phyloP scores from a whole-genome alignment of 2,888 invertebrate species.

The Hecatera dysodea region DNA sequence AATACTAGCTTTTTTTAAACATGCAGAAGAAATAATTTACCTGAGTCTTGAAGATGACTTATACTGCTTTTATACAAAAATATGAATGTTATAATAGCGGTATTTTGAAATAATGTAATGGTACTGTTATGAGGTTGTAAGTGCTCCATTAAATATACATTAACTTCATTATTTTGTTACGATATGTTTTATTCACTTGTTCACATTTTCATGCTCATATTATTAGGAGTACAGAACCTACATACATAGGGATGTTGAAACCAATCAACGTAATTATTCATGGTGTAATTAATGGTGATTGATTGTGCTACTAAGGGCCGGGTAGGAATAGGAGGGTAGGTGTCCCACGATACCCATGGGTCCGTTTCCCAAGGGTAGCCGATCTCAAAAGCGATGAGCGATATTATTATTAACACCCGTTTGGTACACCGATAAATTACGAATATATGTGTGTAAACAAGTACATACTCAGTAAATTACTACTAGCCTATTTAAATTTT shows the following conservation, averaged over 20 bases:
- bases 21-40: constrained; percentile 21
- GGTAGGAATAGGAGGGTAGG: constrained; percentile 37
- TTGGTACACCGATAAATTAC: background rate
- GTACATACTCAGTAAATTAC: background rate
- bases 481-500: background rate
- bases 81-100: constrained; percentile 37
- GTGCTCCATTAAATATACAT: constrained; percentile 38
- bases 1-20: constrained; percentile 47
- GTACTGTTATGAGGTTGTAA: constrained; percentile 39
- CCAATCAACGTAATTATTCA: constrained; percentile 52
- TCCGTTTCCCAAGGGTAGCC: constrained; percentile 17
- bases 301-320: constrained; percentile 37
- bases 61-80: constrained; percentile 38
- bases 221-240: constrained; percentile 4
- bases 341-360: constrained; percentile 39
- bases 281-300: constrained; percentile 55
- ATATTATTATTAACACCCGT: constrained; percentile 38
- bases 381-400: constrained; percentile 30
- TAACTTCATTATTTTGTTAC: constrained; percentile 21
- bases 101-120: constrained; percentile 44
- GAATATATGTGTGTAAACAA: background rate
- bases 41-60: constrained; percentile 23
- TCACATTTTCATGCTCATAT: constrained; percentile 12
- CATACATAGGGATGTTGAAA: constrained; percentile 3
- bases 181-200: background rate